These are phyloP conservation scores for Kryptolebias marmoratus DNA, from an alignment of 2,113 vertebrate genomes.

Conservation along the genomic window DNA sequence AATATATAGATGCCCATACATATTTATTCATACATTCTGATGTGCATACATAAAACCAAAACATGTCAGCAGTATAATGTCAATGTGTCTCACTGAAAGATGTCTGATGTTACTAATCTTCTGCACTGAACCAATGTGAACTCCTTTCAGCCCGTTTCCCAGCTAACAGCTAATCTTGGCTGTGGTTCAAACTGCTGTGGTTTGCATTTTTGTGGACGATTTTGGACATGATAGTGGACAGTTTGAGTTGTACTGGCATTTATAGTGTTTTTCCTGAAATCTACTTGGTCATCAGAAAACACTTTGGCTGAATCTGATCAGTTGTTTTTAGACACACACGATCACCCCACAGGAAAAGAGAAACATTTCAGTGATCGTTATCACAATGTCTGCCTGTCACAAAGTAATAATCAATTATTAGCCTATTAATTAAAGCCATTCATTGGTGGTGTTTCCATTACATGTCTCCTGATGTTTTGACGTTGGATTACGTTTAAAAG, in stretches of 20 bases:
- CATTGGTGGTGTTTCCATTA: constrained; percentile 51
- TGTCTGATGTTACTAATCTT: constrained; percentile 48
- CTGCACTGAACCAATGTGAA: constrained; percentile 56
- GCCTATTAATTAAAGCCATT: constrained; percentile 57
- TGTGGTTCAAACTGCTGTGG: constrained; percentile 42
- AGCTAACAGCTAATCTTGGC: constrained; percentile 50
- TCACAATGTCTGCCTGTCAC: constrained; percentile 50
- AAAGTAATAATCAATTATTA: constrained; percentile 55
- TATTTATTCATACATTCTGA: constrained; percentile 8
- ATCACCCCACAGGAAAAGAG: constrained; percentile 60
- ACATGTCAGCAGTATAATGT: constrained; percentile 14
- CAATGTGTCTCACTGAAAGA: constrained; percentile 29
- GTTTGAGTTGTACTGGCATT: constrained; percentile 54
- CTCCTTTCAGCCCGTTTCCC: constrained; percentile 43
- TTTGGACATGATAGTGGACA: constrained; percentile 56
- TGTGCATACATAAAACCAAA: constrained; percentile 26
- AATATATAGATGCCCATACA: constrained; percentile 1
- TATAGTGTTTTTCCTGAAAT: constrained; percentile 56
- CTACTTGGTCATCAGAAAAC: constrained; percentile 61
- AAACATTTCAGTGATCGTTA: constrained; percentile 40
- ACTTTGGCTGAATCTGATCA: constrained; percentile 42
- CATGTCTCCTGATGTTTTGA: constrained; percentile 61
- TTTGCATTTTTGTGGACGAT: constrained; percentile 65
- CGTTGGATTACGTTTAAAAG: constrained; percentile 48
- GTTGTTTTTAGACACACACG: constrained; percentile 63